Conservation (phyloP, 1,140 invertebrate species). For the Schlechtendalia chinensis region DNA sequence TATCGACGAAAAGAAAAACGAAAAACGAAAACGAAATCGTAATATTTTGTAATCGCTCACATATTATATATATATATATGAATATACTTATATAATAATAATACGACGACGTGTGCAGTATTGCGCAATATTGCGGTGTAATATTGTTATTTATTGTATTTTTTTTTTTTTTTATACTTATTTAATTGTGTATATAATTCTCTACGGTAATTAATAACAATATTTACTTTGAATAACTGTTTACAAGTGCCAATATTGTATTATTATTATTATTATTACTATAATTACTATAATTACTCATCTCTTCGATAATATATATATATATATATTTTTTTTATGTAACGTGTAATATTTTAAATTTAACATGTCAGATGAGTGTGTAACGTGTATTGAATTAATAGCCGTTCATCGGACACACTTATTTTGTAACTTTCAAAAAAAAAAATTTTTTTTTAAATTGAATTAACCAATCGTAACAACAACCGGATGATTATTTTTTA, state of each 20-base stretch:
- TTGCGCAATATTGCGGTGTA: not conserved
- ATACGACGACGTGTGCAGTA: not conserved
- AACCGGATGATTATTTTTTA: constrained; percentile 49
- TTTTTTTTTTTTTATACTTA: not conserved
- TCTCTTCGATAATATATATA: too few species aligned
- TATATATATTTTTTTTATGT: constrained; percentile 39
- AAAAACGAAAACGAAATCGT: not conserved
- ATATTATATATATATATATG: too few species aligned
- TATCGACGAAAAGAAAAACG: constrained; percentile 15
- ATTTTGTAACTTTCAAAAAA: constrained; percentile 17
- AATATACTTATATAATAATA: too few species aligned
- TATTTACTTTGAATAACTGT: constrained; percentile 14
- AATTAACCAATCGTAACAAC: constrained; percentile 49
- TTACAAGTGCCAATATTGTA: constrained; percentile 50
- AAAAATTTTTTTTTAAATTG: too few species aligned
- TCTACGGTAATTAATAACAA: constrained; percentile 24
- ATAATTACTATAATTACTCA: too few species aligned
- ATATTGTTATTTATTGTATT: constrained; percentile 40
- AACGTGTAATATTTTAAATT: constrained; percentile 45
- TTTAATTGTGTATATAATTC: not conserved
- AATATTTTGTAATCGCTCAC: constrained; percentile 14
- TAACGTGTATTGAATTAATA: too few species aligned
- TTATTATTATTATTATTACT: constrained; percentile 6
- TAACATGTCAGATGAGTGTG: constrained; percentile 19
- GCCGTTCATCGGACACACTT: too few species aligned